Percentiles rank a stretch among this genome's conserved stretches.
Evolutionary conservation across 2,888 invertebrate species (phyloP).

Genomic region (Noctua janthina): DNA sequence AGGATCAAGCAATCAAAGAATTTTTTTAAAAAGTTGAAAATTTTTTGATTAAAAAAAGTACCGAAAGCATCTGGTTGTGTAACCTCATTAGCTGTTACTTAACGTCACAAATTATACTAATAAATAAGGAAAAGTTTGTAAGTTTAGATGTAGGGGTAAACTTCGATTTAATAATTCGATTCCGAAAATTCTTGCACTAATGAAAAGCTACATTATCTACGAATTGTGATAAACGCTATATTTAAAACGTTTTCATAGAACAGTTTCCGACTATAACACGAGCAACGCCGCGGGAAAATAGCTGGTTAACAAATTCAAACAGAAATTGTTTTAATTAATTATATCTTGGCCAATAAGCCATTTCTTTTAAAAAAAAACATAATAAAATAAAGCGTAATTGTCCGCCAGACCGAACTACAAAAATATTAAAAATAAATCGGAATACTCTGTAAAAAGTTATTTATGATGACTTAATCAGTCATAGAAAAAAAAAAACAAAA

Average conservation of each 20-base stretch:
- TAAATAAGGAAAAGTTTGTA: neutral
- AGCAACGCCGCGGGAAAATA: no score
- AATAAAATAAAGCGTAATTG: neutral
- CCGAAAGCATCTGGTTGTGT: neutral
- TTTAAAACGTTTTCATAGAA: neutral
- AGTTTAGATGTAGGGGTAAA: neutral
- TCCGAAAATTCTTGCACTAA: neutral
- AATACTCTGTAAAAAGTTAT: neutral
- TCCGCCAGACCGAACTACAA: constrained; percentile 18
- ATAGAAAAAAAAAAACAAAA: neutral
- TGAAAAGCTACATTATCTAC: neutral
- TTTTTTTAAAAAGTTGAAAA: neutral
- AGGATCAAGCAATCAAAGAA: neutral
- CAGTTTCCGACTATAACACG: neutral
- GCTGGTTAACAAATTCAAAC: neutral
- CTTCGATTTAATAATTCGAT: neutral
- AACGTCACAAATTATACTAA: neutral
- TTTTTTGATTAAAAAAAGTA: neutral
- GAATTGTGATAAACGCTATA: neutral
- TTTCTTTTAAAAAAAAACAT: neutral
- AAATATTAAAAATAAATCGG: neutral
- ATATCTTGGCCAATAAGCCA: neutral
- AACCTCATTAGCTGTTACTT: neutral
- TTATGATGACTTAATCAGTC: neutral
- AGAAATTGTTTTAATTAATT: neutral